These are phyloP conservation scores for Mechanitis mazaeus DNA, from an alignment of 2,888 invertebrate species.

Conservation along the genomic window DNA sequence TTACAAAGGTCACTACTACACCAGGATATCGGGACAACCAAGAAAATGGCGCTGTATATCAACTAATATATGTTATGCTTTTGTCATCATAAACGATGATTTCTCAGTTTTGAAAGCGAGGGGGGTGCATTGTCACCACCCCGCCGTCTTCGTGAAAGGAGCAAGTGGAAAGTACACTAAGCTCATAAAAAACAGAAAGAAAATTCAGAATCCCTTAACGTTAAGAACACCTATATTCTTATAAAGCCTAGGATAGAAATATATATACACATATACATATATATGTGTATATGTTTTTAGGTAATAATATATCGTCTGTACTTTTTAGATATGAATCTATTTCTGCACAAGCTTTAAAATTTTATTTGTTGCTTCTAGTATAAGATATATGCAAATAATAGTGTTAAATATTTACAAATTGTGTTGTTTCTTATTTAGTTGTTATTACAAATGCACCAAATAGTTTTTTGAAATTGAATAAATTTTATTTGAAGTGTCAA, in stretches of 20 bases:
- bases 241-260: neutral
- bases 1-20: constrained; percentile 29
- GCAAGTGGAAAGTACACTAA: neutral
- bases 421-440: too few relatives aligned
- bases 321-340: too few relatives aligned
- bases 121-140: constrained; percentile 16
- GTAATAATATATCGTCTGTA: too few relatives aligned
- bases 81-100: constrained; percentile 23
- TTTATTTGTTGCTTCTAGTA: too few relatives aligned
- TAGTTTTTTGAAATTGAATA: too few relatives aligned
- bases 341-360: too few relatives aligned
- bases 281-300: too few relatives aligned
- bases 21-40: constrained; percentile 28
- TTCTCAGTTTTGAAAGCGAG: constrained; percentile 9
- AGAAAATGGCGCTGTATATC: constrained; percentile 38
- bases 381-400: too few relatives aligned
- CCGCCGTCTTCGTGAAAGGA: constrained; percentile 7
- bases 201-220: neutral
- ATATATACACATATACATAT: too few relatives aligned
- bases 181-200: neutral
- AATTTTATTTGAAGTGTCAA: too few relatives aligned
- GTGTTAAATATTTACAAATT: too few relatives aligned
- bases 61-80: constrained; percentile 34
- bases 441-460: too few relatives aligned
- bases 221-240: neutral